Evolutionary conservation across 2,797 vertebrate species (phyloP), one percentile per base, ranked within the genome.

Genomic region (Ciconia nigra): DNA sequence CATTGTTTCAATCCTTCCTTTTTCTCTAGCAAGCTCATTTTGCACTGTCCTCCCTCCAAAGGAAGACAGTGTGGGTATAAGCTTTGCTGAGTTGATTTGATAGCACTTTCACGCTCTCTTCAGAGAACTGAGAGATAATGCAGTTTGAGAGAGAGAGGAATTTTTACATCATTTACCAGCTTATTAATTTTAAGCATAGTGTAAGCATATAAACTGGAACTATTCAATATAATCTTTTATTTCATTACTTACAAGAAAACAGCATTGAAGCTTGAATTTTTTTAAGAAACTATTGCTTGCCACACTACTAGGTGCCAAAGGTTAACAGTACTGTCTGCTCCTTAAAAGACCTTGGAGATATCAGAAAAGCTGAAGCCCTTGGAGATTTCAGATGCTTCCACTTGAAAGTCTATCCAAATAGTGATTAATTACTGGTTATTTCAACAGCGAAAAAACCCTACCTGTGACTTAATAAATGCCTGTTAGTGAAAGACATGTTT

Each of bases 371-470:
- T 82, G 61, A 93, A 94, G 37, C 37, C 73, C 57, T 74, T 59
- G n/a, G 74, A 92, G 71, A 87, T 90, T 95, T 97, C 46, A 78
- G 72, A 78, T 70, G 47, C 49, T 91, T 82, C 90, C 73, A 78
- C 46, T 82, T 61, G 57, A 82, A 95, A 91, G 24, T 80, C 84
- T 72, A 67, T 79, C 52, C 62, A 92, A 96, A 95, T 77, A 95
- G 44, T 91, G 89, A 95, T 95, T 94, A 95, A 94, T 96, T 93
- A 69, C 84, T 62, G 19, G 49, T 93, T 95, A 87, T 90, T 95
- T 83, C 76, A 79, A 72, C 58, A 79, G 46, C 3, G 3, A 63
- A 84, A 94, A 96, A 94, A 69, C 15, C 8, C 66, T 81, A n/a
- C 65, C 35, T 94, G 33, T 79, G 79, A 95, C 76, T 94, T 93